phyloP scores from a whole-genome alignment of 2,113 vertebrate genomes.

The Sapajus apella region DNA sequence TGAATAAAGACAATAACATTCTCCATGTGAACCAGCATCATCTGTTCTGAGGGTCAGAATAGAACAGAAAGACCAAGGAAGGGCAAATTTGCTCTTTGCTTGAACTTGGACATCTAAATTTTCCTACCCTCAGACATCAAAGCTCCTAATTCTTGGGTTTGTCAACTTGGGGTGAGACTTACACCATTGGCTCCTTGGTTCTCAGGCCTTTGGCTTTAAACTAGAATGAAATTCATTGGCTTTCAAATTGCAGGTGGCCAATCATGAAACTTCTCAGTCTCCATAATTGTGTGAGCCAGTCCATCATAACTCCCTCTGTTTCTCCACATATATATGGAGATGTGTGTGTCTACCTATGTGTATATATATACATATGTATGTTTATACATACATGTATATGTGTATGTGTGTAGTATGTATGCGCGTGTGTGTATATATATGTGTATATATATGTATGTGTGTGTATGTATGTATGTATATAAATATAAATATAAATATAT shows the following conservation, averaged over 20 bases:
- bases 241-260: not conserved
- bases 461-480: too few species aligned
- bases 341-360: too few species aligned
- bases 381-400: too few species aligned
- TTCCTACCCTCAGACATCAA: not conserved
- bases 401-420: too few species aligned
- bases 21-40: not conserved
- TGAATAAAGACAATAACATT: not conserved
- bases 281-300: not conserved
- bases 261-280: not conserved
- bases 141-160: not conserved
- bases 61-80: not conserved
- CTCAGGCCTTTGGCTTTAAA: not conserved
- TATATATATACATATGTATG: too few species aligned
- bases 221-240: not conserved
- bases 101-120: not conserved
- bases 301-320: not conserved
- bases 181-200: not conserved
- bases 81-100: not conserved
- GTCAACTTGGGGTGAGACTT: not conserved
- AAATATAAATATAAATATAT: too few species aligned
- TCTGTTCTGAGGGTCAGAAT: not conserved
- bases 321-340: too few species aligned
- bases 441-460: accelerated
- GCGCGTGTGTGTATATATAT: too few species aligned